phyloP scores from a whole-genome alignment of 2,113 vertebrate genomes.

The Megaleporinus macrocephalus region DNA sequence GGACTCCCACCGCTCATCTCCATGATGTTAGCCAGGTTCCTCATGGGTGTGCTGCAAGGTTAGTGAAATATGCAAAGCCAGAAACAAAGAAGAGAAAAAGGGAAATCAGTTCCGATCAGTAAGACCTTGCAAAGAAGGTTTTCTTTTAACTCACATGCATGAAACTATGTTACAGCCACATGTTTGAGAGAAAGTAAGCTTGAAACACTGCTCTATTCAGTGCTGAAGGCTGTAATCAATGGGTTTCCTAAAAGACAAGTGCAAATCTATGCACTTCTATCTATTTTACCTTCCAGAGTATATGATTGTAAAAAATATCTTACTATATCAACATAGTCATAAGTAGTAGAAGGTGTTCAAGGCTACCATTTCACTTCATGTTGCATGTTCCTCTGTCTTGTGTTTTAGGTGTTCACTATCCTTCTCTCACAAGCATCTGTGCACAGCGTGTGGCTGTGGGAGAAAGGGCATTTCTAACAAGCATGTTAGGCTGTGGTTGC shows the following conservation, averaged over 20 bases:
- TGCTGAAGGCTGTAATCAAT: conserved; percentile 2
- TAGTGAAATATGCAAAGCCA: conserved; percentile 47
- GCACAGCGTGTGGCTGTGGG: conserved; percentile 83
- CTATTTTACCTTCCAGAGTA: not conserved
- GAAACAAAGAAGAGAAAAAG: not conserved
- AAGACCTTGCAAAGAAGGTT: not conserved
- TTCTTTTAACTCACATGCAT: not conserved
- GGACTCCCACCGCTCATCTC: conserved; percentile 75
- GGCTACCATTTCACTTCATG: too few species aligned
- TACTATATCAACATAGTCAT: not conserved
- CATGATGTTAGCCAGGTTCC: conserved; percentile 81
- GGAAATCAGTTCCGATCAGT: not conserved
- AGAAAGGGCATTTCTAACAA: conserved; percentile 84
- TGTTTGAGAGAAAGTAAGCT: not conserved
- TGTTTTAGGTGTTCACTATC: conserved; percentile 74
- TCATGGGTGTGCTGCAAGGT: conserved; percentile 92
- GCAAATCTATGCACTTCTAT: not conserved
- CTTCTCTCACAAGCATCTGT: conserved; percentile 77
- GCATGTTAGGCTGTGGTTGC: conserved; percentile 80
- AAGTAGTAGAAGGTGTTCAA: too few species aligned
- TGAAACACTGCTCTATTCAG: not conserved
- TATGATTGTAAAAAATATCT: not conserved
- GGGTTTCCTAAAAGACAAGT: not conserved
- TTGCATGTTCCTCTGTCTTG: not conserved
- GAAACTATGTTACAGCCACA: not conserved